A percentile compares a stretch with the other conserved stretches of the same genome.
Evolutionary conservation across 2,888 invertebrate genomes (phyloP).

Genomic region (Coremacera marginata): DNA sequence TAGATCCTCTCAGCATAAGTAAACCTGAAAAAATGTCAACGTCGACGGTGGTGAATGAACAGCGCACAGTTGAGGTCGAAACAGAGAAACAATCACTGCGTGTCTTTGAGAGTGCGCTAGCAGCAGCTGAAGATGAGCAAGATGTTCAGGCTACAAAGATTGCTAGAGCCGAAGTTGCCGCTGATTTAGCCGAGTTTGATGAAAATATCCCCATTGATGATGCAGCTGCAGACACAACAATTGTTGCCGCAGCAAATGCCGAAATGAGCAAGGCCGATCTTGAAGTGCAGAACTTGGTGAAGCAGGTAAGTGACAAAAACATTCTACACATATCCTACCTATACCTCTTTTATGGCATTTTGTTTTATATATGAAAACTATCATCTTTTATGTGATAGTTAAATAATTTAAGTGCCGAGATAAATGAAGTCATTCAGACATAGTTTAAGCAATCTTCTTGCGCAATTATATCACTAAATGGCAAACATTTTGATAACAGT

Average conservation of each 20-base stretch:
- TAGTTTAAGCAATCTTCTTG: slow-evolving; percentile 63
- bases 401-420: not conserved
- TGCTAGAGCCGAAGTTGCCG: slow-evolving; percentile 90
- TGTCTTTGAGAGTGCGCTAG: slow-evolving; percentile 84
- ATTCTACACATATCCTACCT: not conserved
- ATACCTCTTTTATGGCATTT: too few relatives aligned
- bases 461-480: slow-evolving; percentile 68
- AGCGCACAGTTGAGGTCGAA: slow-evolving; percentile 51
- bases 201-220: slow-evolving; percentile 92
- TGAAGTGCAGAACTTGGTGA: slow-evolving; percentile 79
- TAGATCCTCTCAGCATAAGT: slow-evolving; percentile 73
- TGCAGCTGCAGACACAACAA: slow-evolving; percentile 58
- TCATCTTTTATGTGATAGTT: not conserved
- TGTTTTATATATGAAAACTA: too few relatives aligned
- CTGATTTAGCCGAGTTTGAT: slow-evolving; percentile 94
- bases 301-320: slow-evolving; percentile 72
- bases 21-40: slow-evolving; percentile 70
- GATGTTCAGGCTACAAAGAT: slow-evolving; percentile 92
- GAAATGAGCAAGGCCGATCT: slow-evolving; percentile 81
- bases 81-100: slow-evolving; percentile 75
- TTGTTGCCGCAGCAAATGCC: slow-evolving; percentile 64
- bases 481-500: slow-evolving; percentile 55
- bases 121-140: slow-evolving; percentile 94
- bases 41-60: slow-evolving; percentile 56
- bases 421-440: slow-evolving; percentile 64